Evolutionary conservation across 1,140 invertebrate species (phyloP).

Genomic region (Drosophila arizonae): DNA sequence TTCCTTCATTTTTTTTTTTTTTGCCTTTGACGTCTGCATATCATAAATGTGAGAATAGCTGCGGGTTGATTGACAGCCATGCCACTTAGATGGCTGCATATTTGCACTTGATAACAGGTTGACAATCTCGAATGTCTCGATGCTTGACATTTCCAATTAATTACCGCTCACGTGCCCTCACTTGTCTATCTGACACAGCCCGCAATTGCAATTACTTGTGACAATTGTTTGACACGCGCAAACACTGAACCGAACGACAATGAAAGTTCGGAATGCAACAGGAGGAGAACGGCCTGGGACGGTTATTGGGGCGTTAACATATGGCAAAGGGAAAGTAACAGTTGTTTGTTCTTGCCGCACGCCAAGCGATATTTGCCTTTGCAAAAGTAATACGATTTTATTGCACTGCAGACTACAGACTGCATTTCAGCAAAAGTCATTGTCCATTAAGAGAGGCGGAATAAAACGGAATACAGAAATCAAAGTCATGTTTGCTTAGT

Average conservation of each 20-base stretch:
- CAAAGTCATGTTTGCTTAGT: no score
- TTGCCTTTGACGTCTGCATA: constrained; percentile 1
- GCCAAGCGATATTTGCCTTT: not conserved
- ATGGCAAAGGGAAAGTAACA: constrained; percentile 24
- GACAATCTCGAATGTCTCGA: constrained; percentile 23
- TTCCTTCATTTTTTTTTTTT: no score
- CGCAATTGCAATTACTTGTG: constrained; percentile 19
- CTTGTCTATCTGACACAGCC: constrained; percentile 1
- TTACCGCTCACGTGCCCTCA: constrained; percentile 29
- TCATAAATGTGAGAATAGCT: constrained; percentile 19
- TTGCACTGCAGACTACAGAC: not conserved
- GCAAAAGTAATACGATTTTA: constrained; percentile 4
- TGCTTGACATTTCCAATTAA: constrained; percentile 34
- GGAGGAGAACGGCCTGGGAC: not conserved
- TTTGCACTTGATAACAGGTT: constrained; percentile 31
- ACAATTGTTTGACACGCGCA: constrained; percentile 37
- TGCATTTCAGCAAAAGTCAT: not conserved
- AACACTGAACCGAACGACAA: constrained; percentile 19
- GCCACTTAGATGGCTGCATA: constrained; percentile 24
- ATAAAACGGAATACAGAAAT: no score
- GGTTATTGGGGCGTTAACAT: not conserved
- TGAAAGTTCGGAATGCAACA: constrained; percentile 7
- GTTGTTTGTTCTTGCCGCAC: constrained; percentile 13
- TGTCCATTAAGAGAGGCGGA: no score
- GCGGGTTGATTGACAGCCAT: constrained; percentile 29